A percentile compares a stretch with the other conserved stretches of the same genome.
These are phyloP conservation scores for Idris sp. DNA, from an alignment of 1,140 invertebrate genomes.

Conservation along the genomic window DNA sequence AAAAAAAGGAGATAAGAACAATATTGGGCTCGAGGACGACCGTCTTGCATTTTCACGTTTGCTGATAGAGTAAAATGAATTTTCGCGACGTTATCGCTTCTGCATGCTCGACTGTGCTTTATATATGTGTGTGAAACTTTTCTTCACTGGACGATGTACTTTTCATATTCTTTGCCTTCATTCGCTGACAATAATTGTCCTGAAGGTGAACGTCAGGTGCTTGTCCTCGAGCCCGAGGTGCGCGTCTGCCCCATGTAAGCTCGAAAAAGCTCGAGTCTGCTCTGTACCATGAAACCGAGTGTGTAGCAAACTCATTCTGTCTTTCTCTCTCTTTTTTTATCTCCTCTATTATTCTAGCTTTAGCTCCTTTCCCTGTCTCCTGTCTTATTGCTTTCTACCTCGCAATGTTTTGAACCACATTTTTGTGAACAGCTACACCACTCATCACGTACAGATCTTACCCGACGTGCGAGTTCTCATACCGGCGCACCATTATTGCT, in stretches of 20 bases:
- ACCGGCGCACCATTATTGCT: slow-evolving; percentile 75
- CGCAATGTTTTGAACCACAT: slow-evolving; percentile 55
- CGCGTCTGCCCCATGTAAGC: slow-evolving; percentile 72
- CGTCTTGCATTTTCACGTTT: slow-evolving; percentile 57
- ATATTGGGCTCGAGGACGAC: slow-evolving; percentile 79
- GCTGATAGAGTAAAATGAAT: slow-evolving; percentile 46
- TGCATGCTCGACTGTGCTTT: slow-evolving; percentile 53
- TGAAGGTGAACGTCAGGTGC: slow-evolving; percentile 67
- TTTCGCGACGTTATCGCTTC: slow-evolving; percentile 57
- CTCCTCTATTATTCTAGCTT: slow-evolving; percentile 35
- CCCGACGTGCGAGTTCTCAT: slow-evolving; percentile 71
- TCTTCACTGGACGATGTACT: slow-evolving; percentile 66
- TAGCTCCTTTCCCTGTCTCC: slow-evolving; percentile 15
- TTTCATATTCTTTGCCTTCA: slow-evolving; percentile 64
- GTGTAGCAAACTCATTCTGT: slow-evolving; percentile 45
- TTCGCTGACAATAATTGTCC: slow-evolving; percentile 57
- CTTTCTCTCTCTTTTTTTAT: slow-evolving; percentile 23
- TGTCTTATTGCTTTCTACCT: slow-evolving; percentile 40
- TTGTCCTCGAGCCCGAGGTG: slow-evolving; percentile 79
- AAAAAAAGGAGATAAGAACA: slow-evolving; percentile 60
- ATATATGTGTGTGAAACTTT: slow-evolving; percentile 54
- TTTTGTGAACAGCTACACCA: slow-evolving; percentile 54
- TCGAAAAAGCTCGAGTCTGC: slow-evolving; percentile 75
- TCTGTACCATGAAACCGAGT: slow-evolving; percentile 76
- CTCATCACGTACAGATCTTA: slow-evolving; percentile 76